Percentiles rank a stretch among this genome's conserved stretches.
These are phyloP conservation scores for Eupithecia centaureata DNA, from an alignment of 2,888 invertebrate species.

Conservation along the genomic window DNA sequence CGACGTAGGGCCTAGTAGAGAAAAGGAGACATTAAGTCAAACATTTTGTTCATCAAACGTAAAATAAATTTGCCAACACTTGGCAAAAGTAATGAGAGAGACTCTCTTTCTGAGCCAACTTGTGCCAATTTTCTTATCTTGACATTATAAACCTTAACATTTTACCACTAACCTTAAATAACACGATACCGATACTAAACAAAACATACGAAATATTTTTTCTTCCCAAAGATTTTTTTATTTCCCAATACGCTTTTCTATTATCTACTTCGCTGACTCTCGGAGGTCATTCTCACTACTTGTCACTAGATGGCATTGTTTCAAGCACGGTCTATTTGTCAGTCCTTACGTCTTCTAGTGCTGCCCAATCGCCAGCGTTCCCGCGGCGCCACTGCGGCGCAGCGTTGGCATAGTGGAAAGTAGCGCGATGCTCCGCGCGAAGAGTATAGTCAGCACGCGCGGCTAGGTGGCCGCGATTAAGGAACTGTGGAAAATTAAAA, in stretches of 20 bases:
- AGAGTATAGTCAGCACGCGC: conserved; percentile 67
- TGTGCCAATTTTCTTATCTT: background rate
- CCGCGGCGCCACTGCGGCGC: conserved; percentile 73
- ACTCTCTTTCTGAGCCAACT: background rate
- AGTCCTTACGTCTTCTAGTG: conserved; percentile 66
- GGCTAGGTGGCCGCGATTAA: conserved; percentile 71
- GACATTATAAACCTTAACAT: background rate
- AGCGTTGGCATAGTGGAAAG: conserved; percentile 72
- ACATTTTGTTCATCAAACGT: background rate
- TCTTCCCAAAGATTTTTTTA: background rate
- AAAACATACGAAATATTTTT: background rate
- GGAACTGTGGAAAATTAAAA: conserved; percentile 51
- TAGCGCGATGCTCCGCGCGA: conserved; percentile 57
- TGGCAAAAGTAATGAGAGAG: background rate
- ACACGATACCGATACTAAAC: background rate
- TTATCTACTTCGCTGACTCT: background rate
- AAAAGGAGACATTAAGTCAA: background rate
- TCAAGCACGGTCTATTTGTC: background rate
- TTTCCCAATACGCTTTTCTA: background rate
- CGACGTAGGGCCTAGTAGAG: conserved; percentile 64
- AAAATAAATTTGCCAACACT: background rate
- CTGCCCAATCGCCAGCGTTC: conserved; percentile 76
- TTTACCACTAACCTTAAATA: no score
- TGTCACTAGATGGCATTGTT: background rate
- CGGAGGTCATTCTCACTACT: background rate